Conservation (phyloP, 1,140 invertebrate genomes). For the Megalopta genalis region DNA sequence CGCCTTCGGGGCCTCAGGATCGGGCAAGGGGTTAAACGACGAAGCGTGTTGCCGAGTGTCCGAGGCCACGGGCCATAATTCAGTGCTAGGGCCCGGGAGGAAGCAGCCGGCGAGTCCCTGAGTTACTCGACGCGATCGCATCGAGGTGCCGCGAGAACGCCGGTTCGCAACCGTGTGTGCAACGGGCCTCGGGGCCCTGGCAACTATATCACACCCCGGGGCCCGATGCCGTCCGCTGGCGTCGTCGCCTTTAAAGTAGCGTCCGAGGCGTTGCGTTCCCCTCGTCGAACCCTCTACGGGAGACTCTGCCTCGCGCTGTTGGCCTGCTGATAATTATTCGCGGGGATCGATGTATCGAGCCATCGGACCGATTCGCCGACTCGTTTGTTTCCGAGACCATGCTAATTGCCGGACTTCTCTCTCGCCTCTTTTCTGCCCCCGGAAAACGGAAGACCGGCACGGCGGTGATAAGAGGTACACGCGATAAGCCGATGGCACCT, state of each 20-base stretch:
- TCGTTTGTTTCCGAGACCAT: constrained; percentile 60
- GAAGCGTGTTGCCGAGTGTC: constrained; percentile 79
- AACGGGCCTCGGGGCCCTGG: constrained; percentile 10
- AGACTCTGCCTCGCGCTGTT: neutral
- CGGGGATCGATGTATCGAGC: constrained; percentile 60
- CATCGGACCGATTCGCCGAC: constrained; percentile 64
- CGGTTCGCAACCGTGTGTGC: constrained; percentile 55
- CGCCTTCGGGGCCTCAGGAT: constrained; percentile 65
- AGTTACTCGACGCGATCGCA: constrained; percentile 73
- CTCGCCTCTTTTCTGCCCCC: constrained; percentile 12
- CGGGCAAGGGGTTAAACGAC: constrained; percentile 79
- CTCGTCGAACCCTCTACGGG: neutral
- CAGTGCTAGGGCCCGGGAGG: constrained; percentile 66
- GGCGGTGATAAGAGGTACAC: neutral
- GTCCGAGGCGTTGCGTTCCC: constrained; percentile 25
- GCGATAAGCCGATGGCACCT: no score
- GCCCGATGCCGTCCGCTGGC: constrained; percentile 1
- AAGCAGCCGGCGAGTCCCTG: constrained; percentile 58
- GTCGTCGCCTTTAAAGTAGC: constrained; percentile 56
- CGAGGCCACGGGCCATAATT: constrained; percentile 72
- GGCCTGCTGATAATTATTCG: constrained; percentile 57
- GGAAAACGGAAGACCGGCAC: constrained; percentile 9
- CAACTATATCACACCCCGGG: constrained; percentile 58
- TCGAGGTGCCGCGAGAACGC: constrained; percentile 54
- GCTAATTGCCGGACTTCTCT: constrained; percentile 63